Evolutionary conservation across 2,797 vertebrate genomes (phyloP).

Genomic region (Coregonus ussuriensis): DNA sequence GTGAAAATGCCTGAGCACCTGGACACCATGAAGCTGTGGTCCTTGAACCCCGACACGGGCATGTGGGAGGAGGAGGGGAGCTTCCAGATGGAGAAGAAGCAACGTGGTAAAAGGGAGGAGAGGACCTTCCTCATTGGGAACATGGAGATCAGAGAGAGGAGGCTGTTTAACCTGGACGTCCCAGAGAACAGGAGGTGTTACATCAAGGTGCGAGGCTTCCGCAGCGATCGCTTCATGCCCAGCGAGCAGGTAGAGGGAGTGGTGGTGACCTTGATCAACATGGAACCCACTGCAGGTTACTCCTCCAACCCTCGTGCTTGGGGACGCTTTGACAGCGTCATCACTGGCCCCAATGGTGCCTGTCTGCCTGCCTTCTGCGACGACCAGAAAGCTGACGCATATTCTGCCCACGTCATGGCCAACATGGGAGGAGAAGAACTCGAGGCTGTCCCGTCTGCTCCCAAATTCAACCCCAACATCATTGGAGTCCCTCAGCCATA

Average conservation of each 20-base stretch:
- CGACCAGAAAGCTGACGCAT: slow-evolving; percentile 87
- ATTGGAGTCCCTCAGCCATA: slow-evolving; percentile 93
- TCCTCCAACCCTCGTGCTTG: slow-evolving; percentile 93
- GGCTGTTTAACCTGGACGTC: slow-evolving; percentile 96
- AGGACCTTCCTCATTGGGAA: slow-evolving; percentile 96
- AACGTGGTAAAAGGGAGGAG: slow-evolving; percentile 87
- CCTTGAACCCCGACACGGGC: slow-evolving; percentile 92
- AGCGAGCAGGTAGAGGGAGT: slow-evolving; percentile 95
- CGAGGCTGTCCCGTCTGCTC: slow-evolving; percentile 87
- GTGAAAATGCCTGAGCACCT: slow-evolving; percentile 91
- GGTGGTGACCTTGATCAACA: slow-evolving; percentile 91
- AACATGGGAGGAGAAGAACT: slow-evolving; percentile 94
- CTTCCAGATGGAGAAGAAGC: slow-evolving; percentile 82
- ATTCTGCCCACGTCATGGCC: slow-evolving; percentile 89
- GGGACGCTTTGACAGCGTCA: slow-evolving; percentile 94
- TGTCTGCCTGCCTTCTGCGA: slow-evolving; percentile 97
- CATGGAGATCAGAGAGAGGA: slow-evolving; percentile 96
- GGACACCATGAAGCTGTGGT: slow-evolving; percentile 94
- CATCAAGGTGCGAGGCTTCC: slow-evolving; percentile 90
- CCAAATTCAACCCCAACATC: slow-evolving; percentile 89
- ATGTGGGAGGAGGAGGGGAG: slow-evolving; percentile 96
- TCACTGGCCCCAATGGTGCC: slow-evolving; percentile 89
- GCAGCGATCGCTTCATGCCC: slow-evolving; percentile 90
- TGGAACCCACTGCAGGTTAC: slow-evolving; percentile 89
- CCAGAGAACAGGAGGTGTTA: slow-evolving; percentile 95